These are phyloP conservation scores for Penaeus japonicus DNA, from an alignment of 1,140 invertebrate species.

Conservation along the genomic window DNA sequence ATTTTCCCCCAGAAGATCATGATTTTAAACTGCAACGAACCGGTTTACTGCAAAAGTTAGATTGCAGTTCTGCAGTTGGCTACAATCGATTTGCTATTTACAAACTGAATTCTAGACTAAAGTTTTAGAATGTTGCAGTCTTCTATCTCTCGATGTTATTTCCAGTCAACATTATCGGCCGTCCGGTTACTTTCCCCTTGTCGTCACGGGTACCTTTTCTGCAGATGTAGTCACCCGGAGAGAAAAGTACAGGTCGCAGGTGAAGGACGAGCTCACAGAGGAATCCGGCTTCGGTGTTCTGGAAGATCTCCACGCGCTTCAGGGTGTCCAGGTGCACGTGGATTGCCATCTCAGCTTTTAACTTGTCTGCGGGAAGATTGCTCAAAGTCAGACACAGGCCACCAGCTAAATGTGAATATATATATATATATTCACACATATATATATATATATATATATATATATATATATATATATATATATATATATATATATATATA, in stretches of 20 bases:
- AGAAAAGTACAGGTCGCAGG: slow-evolving; percentile 94
- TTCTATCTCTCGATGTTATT: too few relatives aligned
- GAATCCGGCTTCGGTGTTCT: slow-evolving; percentile 98
- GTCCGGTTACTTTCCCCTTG: too few relatives aligned
- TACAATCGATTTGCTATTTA: not conserved
- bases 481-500: not conserved
- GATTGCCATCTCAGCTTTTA: slow-evolving; percentile 98
- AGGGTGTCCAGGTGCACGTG: slow-evolving; percentile 98
- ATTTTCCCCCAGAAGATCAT: too few relatives aligned
- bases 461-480: not conserved
- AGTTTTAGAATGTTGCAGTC: too few relatives aligned
- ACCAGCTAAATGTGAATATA: too few relatives aligned
- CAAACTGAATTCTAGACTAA: too few relatives aligned
- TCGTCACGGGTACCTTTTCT: slow-evolving; percentile 81
- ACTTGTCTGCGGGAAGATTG: slow-evolving; percentile 75
- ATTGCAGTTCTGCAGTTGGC: not conserved
- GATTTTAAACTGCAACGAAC: too few relatives aligned
- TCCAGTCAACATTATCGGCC: too few relatives aligned
- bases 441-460: not conserved
- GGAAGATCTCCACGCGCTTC: slow-evolving; percentile 98
- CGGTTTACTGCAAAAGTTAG: too few relatives aligned
- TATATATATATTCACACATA: not conserved
- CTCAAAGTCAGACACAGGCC: not conserved
- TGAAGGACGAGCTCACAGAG: slow-evolving; percentile 95
- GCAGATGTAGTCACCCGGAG: slow-evolving; percentile 98